These are phyloP conservation scores for Brachymystax lenok DNA, from an alignment of 2,797 vertebrate species.

Conservation along the genomic window DNA sequence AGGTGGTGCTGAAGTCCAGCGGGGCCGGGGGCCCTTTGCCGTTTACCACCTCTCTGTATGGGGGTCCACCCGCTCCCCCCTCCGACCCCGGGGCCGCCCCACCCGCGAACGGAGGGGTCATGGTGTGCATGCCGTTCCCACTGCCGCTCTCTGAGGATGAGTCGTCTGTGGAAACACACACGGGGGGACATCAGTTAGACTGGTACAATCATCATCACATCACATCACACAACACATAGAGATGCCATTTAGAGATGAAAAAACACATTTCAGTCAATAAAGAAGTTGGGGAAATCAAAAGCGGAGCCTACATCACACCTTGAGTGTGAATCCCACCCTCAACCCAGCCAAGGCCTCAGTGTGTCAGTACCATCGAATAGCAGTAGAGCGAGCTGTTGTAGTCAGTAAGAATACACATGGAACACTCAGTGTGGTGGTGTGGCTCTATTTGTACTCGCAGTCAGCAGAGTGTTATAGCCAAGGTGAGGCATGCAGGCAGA, in stretches of 20 bases:
- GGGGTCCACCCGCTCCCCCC: slow-evolving; percentile 57
- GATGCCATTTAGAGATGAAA: no score
- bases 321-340: background rate
- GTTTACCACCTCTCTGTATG: slow-evolving; percentile 83
- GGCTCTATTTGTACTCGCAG: background rate
- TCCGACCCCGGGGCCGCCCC: slow-evolving; percentile 68
- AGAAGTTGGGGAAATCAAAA: background rate
- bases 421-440: background rate
- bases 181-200: background rate
- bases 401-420: background rate
- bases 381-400: slow-evolving; percentile 31
- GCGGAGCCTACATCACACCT: background rate
- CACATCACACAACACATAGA: no score
- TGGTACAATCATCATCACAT: no score
- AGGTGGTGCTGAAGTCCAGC: slow-evolving; percentile 86
- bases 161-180: slow-evolving; percentile 79
- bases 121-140: slow-evolving; percentile 85
- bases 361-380: background rate
- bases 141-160: slow-evolving; percentile 92
- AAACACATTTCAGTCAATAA: no score
- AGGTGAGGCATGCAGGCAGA: background rate
- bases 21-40: slow-evolving; percentile 82
- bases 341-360: background rate
- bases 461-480: background rate
- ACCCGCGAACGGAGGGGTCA: slow-evolving; percentile 87